Evolutionary conservation across 2,888 invertebrate genomes (phyloP).

Genomic region (Lasiommata megera): DNA sequence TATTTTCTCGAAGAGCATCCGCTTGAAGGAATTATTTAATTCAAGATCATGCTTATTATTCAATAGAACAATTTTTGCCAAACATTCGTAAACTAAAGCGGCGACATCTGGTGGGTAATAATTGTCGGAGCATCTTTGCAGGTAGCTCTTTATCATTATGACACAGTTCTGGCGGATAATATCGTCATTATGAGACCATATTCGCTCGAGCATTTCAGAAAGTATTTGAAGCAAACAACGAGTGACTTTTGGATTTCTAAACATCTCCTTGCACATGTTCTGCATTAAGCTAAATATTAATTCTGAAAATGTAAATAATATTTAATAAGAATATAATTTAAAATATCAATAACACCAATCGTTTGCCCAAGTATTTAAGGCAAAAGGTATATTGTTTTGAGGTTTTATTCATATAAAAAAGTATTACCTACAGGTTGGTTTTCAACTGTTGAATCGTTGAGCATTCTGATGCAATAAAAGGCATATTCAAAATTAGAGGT

Average conservation of each 20-base stretch:
- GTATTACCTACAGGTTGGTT: slow-evolving; percentile 56
- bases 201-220: slow-evolving; percentile 51
- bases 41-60: slow-evolving; percentile 44
- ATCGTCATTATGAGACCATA: slow-evolving; percentile 51
- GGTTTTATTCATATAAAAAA: background rate
- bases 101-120: slow-evolving; percentile 65
- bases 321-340: background rate
- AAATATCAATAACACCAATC: too few species aligned
- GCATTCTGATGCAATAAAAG: slow-evolving; percentile 53
- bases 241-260: slow-evolving; percentile 58
- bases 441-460: slow-evolving; percentile 47
- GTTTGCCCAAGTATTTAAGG: too few species aligned
- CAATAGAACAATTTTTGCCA: slow-evolving; percentile 53
- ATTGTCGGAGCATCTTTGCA: slow-evolving; percentile 56
- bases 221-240: slow-evolving; percentile 54
- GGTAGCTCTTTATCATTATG: slow-evolving; percentile 68
- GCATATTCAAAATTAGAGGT: slow-evolving; percentile 51
- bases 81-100: slow-evolving; percentile 66
- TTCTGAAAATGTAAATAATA: slow-evolving; percentile 45
- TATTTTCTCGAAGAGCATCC: slow-evolving; percentile 48
- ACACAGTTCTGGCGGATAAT: slow-evolving; percentile 62
- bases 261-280: slow-evolving; percentile 61
- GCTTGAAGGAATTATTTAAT: slow-evolving; percentile 47
- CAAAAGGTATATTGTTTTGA: too few species aligned
- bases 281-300: slow-evolving; percentile 60